These are phyloP conservation scores for Sipha flava DNA, from an alignment of 1,140 invertebrate species.

Conservation along the genomic window DNA sequence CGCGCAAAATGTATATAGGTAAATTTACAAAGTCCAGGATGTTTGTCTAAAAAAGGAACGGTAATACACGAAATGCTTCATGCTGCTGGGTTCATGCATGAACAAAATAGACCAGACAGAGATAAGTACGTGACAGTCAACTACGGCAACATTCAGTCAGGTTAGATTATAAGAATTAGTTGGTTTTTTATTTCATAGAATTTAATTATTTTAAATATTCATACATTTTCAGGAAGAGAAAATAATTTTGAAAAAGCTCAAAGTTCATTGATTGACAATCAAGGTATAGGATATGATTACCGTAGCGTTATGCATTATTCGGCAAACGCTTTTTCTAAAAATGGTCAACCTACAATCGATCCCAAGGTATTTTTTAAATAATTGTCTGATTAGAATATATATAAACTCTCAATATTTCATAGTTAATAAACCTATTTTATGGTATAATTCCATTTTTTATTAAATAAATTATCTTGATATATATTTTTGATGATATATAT, in stretches of 20 bases:
- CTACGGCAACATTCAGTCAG: slow-evolving; percentile 62
- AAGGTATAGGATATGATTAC: slow-evolving; percentile 65
- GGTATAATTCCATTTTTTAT: too few relatives aligned
- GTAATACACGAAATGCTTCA: slow-evolving; percentile 81
- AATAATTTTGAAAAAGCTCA: slow-evolving; percentile 62
- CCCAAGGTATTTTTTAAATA: slow-evolving; percentile 51
- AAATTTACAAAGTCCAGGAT: slow-evolving; percentile 65
- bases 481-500: too few relatives aligned
- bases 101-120: slow-evolving; percentile 71
- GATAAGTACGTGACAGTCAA: slow-evolving; percentile 63
- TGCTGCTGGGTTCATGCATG: slow-evolving; percentile 75
- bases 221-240: slow-evolving; percentile 47
- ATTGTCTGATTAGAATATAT: too few relatives aligned
- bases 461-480: too few relatives aligned
- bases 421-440: too few relatives aligned
- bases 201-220: not conserved
- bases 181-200: not conserved
- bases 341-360: slow-evolving; percentile 60
- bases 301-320: slow-evolving; percentile 80
- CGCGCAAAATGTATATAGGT: slow-evolving; percentile 41
- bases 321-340: slow-evolving; percentile 62
- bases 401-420: not conserved
- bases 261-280: slow-evolving; percentile 48
- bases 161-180: slow-evolving; percentile 41
- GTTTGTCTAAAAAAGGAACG: slow-evolving; percentile 61